Evolutionary conservation across 2,888 invertebrate species (phyloP).

Genomic region (Nomada lathburiana): DNA sequence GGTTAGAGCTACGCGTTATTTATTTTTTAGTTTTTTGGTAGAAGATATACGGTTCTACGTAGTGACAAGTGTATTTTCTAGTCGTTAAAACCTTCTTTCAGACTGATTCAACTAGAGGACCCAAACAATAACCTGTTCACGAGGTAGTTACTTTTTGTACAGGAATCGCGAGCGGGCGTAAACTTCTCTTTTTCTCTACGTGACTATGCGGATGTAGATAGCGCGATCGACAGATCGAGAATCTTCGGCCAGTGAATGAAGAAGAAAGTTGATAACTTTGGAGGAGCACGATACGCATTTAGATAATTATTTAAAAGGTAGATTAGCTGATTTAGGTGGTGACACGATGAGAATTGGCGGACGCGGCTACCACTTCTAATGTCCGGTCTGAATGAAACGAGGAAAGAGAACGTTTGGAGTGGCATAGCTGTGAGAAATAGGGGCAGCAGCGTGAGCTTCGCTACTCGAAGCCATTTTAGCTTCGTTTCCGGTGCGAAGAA

Average conservation of each 20-base stretch:
- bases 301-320: constrained; percentile 50
- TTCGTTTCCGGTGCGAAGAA: constrained; percentile 19
- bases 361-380: constrained; percentile 39
- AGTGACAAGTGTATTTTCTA: constrained; percentile 3
- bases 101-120: constrained; percentile 61
- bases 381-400: constrained; percentile 24
- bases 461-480: constrained; percentile 32
- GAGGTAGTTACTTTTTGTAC: constrained; percentile 57
- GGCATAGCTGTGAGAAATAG: constrained; percentile 32
- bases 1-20: background rate
- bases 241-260: constrained; percentile 46
- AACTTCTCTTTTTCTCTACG: constrained; percentile 30
- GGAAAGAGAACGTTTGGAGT: background rate
- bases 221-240: constrained; percentile 35
- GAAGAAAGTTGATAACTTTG: constrained; percentile 9
- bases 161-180: constrained; percentile 33
- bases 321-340: constrained; percentile 43
- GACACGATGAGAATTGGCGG: constrained; percentile 44
- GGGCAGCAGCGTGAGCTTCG: constrained; percentile 53
- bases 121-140: constrained; percentile 46
- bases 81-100: constrained; percentile 31
- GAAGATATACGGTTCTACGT: constrained; percentile 1
- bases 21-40: background rate
- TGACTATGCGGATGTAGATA: constrained; percentile 46
- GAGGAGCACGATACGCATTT: constrained; percentile 41